Conservation (phyloP, 2,113 vertebrate genomes). For the Solea senegalensis region DNA sequence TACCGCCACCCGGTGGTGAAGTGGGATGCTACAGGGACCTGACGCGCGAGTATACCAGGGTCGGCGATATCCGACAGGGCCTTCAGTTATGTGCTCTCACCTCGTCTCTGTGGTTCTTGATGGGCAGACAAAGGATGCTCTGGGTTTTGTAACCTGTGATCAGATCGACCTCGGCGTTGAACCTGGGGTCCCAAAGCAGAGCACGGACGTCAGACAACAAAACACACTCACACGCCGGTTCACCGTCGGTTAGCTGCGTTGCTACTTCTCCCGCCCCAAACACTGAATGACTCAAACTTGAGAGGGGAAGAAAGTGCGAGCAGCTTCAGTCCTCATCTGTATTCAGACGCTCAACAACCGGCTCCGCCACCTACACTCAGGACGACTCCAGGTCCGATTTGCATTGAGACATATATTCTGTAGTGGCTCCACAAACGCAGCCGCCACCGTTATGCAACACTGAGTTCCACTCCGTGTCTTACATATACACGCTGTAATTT, state of each 20-base stretch:
- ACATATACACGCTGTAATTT: not conserved
- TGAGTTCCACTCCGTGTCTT: conserved; percentile 2
- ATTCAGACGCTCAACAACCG: conserved; percentile 3
- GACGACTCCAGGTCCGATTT: not conserved
- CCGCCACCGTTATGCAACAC: conserved; percentile 12
- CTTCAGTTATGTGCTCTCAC: conserved; percentile 66
- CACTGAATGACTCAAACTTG: not conserved
- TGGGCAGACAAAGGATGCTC: conserved; percentile 97
- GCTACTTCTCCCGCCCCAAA: too few species aligned
- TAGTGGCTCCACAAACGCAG: not conserved
- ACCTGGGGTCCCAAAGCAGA: conserved; percentile 89
- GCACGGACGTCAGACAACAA: not conserved
- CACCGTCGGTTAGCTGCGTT: not conserved
- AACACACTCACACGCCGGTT: not conserved
- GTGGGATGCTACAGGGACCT: too few species aligned
- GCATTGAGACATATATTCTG: conserved; percentile 21
- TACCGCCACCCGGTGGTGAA: too few species aligned
- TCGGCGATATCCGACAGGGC: not conserved
- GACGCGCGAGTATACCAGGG: too few species aligned
- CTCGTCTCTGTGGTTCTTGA: conserved; percentile 97
- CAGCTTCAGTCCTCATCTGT: conserved; percentile 6
- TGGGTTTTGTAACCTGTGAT: conserved; percentile 98
- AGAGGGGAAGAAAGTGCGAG: not conserved
- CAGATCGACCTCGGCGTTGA: conserved; percentile 97
- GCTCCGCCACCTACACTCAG: conserved; percentile 15